These are phyloP conservation scores for Linhomoeus sp. DNA, from an alignment of 2,888 invertebrate genomes.

Conservation along the genomic window DNA sequence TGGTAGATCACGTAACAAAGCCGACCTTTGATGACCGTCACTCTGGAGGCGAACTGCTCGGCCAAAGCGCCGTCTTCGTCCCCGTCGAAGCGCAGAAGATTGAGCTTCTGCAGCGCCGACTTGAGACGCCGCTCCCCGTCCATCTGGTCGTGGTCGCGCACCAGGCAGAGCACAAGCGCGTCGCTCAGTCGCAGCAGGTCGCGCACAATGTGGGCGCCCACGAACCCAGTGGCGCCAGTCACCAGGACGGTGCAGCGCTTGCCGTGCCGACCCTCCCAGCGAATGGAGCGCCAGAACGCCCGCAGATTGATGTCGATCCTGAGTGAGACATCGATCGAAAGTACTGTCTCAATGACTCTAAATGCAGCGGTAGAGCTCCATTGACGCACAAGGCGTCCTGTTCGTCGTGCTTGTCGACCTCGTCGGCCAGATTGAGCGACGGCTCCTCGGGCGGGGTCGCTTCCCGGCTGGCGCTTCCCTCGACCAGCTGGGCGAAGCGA, in stretches of 20 bases:
- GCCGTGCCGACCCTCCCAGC: constrained; percentile 13
- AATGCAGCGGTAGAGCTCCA: no score
- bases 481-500: constrained; percentile 25
- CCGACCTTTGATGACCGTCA: neutral
- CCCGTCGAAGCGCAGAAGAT: no score
- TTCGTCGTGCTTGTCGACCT: constrained; percentile 28
- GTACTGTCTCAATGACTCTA: no score
- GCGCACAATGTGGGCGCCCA: constrained; percentile 29
- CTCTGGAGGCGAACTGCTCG: neutral
- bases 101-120: constrained; percentile 5
- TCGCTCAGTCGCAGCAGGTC: constrained; percentile 27
- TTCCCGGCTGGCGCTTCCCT: constrained; percentile 10
- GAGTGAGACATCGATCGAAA: no score
- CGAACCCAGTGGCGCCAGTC: constrained; percentile 31
- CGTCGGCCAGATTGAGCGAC: constrained; percentile 23
- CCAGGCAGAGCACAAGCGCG: constrained; percentile 23
- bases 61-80: no score
- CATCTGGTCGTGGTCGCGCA: constrained; percentile 16
- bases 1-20: neutral
- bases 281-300: constrained; percentile 31
- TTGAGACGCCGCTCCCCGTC: no score
- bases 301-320: constrained; percentile 32
- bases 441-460: constrained; percentile 2
- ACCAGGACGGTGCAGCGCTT: constrained; percentile 27
- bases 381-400: constrained; percentile 11